Evolutionary conservation across 92 coral and sea anemone genomes (phyloP), one percentile per base, ranked within the genome.

Genomic region (Porites cylindrica): DNA sequence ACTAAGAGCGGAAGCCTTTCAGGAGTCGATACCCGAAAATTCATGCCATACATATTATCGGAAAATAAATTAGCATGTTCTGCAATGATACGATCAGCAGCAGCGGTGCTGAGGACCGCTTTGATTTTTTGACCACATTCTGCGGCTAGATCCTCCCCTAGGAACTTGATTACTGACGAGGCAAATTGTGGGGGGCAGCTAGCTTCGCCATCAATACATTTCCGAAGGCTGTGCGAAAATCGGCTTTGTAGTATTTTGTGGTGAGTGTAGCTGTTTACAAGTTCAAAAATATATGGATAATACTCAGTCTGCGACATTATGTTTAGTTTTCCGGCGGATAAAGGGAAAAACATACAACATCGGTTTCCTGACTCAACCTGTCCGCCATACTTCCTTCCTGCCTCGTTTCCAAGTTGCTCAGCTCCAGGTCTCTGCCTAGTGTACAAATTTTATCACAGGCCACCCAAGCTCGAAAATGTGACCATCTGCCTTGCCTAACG

Each of bases 41-140:
- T 63, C 65, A 51, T 51, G 6, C 65, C 81, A 51, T 74, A 84
- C 7, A 14, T 43, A 7, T 29, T 26, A 65, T 75, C 68, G 38
- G 75, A 65, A 75, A 84, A 84, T 61, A 84, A 75, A 18, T 75
- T 12, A 26, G 65, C 66, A 67, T 84, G 74, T 11, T 75, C 67
- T 52, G 53, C 64, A 64, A 84, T 26, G 17, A 84, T 84, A 32
- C 80, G 73, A 51, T 84, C 88, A 29, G 88, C 88, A 13, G 88
- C 82, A 8, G 82, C 88, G 1, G 82, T 85, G 14, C 82, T 85
- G 54, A 85, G 29, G 18, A 6, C 29, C 18, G 23, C 70, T 19
- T 66, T 75, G 75, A 76, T 62, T 85, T 7, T 51, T 26, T 26
- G 76, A 66, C 66, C 56, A 23, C 13, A 14, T 53, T 76, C 82